Evolutionary conservation across 2,888 invertebrate genomes (phyloP).

Genomic region (Epinotia ramella): DNA sequence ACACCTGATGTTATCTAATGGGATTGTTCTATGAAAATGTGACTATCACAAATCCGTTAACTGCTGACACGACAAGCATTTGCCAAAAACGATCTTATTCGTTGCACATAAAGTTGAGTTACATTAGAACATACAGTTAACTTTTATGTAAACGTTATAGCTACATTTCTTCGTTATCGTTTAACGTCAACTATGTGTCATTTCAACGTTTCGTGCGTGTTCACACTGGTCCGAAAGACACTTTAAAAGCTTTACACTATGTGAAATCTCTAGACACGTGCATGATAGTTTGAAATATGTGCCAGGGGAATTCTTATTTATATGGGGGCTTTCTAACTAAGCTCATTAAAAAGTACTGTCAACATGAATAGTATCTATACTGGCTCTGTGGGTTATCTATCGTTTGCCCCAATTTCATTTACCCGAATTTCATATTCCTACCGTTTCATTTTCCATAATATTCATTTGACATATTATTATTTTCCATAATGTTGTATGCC

Average conservation of each 20-base stretch:
- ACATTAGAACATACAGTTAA: neutral
- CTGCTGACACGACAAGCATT: neutral
- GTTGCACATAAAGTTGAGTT: neutral
- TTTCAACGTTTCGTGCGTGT: neutral
- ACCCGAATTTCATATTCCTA: too few relatives aligned
- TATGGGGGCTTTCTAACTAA: too few relatives aligned
- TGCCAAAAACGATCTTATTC: neutral
- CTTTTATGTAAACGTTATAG: neutral
- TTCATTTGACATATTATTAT: too few relatives aligned
- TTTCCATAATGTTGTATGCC: too few relatives aligned
- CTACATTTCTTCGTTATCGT: slow-evolving; percentile 9
- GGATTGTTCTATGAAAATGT: slow-evolving; percentile 10
- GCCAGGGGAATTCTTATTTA: too few relatives aligned
- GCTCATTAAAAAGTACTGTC: too few relatives aligned
- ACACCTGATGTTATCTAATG: slow-evolving; percentile 20
- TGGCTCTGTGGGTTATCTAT: too few relatives aligned
- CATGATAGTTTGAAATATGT: neutral
- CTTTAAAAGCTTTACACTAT: neutral
- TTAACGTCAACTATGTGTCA: slow-evolving; percentile 8
- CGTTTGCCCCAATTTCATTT: too few relatives aligned
- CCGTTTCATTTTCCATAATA: too few relatives aligned
- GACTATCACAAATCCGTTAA: slow-evolving; percentile 4
- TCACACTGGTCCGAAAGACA: neutral
- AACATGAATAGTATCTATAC: too few relatives aligned
- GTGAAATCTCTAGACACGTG: neutral